These are phyloP conservation scores for Gallinago solitaria DNA, from an alignment of 2,797 vertebrate species.

Conservation along the genomic window DNA sequence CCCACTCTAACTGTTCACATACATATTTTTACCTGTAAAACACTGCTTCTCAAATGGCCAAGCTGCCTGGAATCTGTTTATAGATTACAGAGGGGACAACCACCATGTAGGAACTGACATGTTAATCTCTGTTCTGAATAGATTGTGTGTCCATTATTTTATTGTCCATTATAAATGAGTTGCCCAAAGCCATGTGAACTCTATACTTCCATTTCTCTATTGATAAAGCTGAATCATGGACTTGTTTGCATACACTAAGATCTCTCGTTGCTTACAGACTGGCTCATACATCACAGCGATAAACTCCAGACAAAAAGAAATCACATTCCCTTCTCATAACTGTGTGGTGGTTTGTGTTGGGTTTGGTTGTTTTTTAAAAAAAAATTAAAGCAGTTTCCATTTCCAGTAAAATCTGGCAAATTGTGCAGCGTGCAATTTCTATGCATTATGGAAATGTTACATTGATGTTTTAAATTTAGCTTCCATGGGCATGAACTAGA, in stretches of 20 bases:
- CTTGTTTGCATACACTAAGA: neutral
- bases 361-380: too few relatives aligned
- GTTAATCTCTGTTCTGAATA: neutral
- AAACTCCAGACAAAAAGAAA: neutral
- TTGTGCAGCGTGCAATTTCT: neutral
- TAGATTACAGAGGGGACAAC: neutral
- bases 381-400: neutral
- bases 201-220: neutral
- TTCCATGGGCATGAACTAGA: neutral
- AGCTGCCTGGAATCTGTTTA: neutral
- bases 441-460: neutral
- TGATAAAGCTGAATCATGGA: neutral
- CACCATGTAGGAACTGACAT: neutral
- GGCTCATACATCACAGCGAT: rapidly evolving
- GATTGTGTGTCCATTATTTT: neutral
- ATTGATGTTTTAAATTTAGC: neutral
- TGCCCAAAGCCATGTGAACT: neutral
- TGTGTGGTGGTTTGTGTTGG: neutral
- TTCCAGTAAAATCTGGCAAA: neutral
- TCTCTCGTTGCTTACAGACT: neutral
- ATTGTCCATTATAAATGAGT: neutral
- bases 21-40: neutral
- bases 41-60: neutral
- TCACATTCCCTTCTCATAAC: neutral
- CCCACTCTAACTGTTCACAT: neutral